Evolutionary conservation across 2,888 invertebrate species (phyloP).

Genomic region (Catocala sponsa): DNA sequence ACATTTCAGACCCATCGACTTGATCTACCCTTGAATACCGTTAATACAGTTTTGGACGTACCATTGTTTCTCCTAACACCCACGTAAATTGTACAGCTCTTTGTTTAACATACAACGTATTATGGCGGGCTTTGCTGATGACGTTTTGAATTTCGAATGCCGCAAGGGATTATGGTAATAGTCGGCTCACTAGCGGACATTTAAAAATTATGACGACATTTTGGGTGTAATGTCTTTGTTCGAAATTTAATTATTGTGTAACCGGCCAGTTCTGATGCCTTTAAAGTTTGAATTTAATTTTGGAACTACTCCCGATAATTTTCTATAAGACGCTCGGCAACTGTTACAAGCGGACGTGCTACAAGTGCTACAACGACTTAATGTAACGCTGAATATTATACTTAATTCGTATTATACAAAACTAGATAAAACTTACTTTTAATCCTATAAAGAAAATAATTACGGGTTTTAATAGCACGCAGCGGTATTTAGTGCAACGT

Average conservation of each 20-base stretch:
- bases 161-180: constrained; percentile 34
- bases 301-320: too few relatives aligned
- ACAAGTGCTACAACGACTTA: too few relatives aligned
- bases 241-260: constrained; percentile 2
- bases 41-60: constrained; percentile 44
- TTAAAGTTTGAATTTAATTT: not conserved
- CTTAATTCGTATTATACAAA: too few relatives aligned
- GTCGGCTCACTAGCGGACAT: not conserved
- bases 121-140: constrained; percentile 34
- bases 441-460: too few relatives aligned
- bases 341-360: too few relatives aligned
- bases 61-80: constrained; percentile 34
- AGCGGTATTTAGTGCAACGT: too few relatives aligned
- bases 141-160: constrained; percentile 23
- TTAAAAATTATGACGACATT: constrained; percentile 1
- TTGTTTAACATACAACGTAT: constrained; percentile 32
- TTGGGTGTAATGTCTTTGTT: not conserved
- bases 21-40: constrained; percentile 50
- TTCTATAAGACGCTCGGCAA: too few relatives aligned
- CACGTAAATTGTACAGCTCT: constrained; percentile 20
- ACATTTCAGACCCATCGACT: constrained; percentile 41
- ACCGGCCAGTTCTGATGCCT: not conserved
- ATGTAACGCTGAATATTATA: too few relatives aligned
- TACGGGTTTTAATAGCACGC: too few relatives aligned
- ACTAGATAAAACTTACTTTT: too few relatives aligned